Base-by-base conservation (phyloP, 2,113 vertebrate genomes). In the Hyaena hyaena region DNA sequence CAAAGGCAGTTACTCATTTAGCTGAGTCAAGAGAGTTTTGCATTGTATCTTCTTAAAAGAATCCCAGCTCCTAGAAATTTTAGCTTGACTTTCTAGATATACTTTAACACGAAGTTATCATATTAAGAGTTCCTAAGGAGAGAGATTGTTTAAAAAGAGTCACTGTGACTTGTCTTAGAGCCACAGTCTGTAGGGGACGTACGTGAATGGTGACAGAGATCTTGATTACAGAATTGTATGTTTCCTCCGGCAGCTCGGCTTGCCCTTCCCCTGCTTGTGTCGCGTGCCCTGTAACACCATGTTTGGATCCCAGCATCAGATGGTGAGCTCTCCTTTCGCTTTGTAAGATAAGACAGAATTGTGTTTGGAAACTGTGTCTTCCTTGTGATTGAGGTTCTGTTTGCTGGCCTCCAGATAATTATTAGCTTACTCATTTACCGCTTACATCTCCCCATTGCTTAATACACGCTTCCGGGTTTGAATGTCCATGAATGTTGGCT, bases 261-360 rank as follows among this genome's bases (percentile, higher is more conserved):
- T 99, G 80, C 99, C 99, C 15, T 98, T 99, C 65, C 99, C 99
- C 61, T 99, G 99, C 66, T 90, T 99, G 97, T 99, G 99, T 92
- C 99, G 98, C 1, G 99, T 99, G 65, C 99, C 99, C 65, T 99
- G 99, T 98, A 99, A 99, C 98, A 99, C 99, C 28, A 98, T 99
- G 98, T 99, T 99, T 98, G 99, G 99, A 98, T 99, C 99, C 90
- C 99, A 99, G 58, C 99, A 99, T 98, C 99, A 99, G 98, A 99
- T 99, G 99, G 99, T 99, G 98, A 98, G 99, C 98, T 89, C 17
- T 65, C n/a, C 10, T 65, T 84, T 86, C 26, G 88, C 45, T 79
- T 91, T 92, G 33, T 96, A 80, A 82, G 84, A 80, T 82, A 79
- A 7, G 58, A 53, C 5, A 35, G 76, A 93, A 53, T 93, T 94